Conservation (phyloP, 2,797 vertebrate species). For the Macroramphosus scolopax region DNA sequence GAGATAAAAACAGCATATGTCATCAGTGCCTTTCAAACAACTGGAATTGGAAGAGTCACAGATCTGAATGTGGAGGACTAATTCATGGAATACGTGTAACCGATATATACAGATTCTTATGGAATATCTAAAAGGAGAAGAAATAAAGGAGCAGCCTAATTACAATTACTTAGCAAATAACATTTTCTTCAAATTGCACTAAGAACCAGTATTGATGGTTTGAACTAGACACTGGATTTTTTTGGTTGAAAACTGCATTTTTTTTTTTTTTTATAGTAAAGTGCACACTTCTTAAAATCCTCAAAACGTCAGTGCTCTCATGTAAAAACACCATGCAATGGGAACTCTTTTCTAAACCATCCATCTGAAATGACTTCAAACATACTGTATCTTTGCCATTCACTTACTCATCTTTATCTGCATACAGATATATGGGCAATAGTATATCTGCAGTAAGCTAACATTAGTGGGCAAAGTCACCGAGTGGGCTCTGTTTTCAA, state of each 20-base stretch:
- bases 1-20: background rate
- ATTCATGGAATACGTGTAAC: background rate
- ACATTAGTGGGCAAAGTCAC: background rate
- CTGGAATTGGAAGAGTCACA: background rate
- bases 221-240: no score
- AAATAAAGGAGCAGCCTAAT: background rate
- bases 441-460: conserved; percentile 7
- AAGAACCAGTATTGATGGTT: conserved; percentile 18
- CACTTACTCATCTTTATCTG: no score
- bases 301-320: background rate
- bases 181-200: conserved; percentile 6
- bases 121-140: background rate
- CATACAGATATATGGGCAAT: no score
- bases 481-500: conserved; percentile 4
- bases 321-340: background rate
- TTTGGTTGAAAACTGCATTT: no score
- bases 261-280: no score
- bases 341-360: background rate
- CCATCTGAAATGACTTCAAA: background rate
- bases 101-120: background rate
- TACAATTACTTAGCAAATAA: background rate
- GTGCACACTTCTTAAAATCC: background rate
- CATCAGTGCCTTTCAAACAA: conserved; percentile 21
- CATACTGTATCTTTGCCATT: no score
- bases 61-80: background rate